phyloP scores from a whole-genome alignment of 2,113 vertebrate species.

The Cariama cristata region DNA sequence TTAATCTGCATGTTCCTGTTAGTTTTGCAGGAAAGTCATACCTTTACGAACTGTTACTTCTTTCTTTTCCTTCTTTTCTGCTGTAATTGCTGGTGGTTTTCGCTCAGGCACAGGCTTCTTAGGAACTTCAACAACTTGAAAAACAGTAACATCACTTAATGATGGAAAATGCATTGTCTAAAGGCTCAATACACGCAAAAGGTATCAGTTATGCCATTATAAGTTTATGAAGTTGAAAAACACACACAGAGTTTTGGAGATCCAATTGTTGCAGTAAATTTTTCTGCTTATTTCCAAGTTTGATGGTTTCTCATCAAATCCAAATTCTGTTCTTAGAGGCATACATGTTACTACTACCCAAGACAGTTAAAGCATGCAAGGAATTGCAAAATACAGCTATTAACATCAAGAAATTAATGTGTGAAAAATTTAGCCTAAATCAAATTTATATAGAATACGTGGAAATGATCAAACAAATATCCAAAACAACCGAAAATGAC shows the following conservation, averaged over 20 bases:
- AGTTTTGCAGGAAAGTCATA: constrained; percentile 65
- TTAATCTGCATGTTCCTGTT: background rate
- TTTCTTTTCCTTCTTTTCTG: constrained; percentile 78
- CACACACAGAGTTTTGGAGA: background rate
- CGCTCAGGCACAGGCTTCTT: constrained; percentile 68
- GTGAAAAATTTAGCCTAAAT: background rate
- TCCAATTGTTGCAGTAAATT: background rate
- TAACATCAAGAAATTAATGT: background rate
- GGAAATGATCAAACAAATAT: background rate
- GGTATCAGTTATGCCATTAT: background rate
- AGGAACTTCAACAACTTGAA: constrained; percentile 66
- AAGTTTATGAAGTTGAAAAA: background rate
- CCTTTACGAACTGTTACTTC: constrained; percentile 77
- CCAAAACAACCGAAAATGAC: background rate
- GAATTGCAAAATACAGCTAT: background rate
- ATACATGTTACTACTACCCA: background rate
- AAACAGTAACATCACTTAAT: background rate
- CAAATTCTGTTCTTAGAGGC: background rate
- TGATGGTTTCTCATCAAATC: background rate
- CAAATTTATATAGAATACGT: background rate
- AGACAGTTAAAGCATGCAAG: background rate
- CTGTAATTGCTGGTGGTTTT: constrained; percentile 50
- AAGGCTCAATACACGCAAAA: background rate
- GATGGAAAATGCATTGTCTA: background rate
- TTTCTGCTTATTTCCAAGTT: background rate